phyloP scores from a whole-genome alignment of 2,888 invertebrate species.

The Tillus elongatus region DNA sequence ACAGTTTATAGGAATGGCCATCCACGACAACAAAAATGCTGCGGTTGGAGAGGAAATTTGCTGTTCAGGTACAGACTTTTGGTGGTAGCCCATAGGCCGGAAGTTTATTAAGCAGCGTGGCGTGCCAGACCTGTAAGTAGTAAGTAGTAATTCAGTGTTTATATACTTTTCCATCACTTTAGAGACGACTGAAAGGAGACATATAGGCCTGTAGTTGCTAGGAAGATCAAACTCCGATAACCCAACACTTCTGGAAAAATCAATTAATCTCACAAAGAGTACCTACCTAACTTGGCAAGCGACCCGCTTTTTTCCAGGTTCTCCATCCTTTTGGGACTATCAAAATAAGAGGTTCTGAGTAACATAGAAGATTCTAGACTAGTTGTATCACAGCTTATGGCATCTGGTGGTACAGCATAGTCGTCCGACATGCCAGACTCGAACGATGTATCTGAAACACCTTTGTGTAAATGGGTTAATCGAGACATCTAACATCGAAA shows the following conservation, averaged over 20 bases:
- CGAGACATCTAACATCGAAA: constrained; percentile 8
- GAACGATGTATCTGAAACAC: constrained; percentile 73
- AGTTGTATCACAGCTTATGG: constrained; percentile 70
- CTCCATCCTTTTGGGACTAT: constrained; percentile 57
- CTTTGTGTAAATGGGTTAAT: neutral
- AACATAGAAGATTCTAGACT: constrained; percentile 69
- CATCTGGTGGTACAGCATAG: constrained; percentile 94
- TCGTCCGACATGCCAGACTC: constrained; percentile 93
- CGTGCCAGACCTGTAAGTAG: too few relatives aligned
- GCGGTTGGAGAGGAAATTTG: too few relatives aligned
- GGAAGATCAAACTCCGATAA: too few relatives aligned
- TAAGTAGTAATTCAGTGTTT: constrained; percentile 43
- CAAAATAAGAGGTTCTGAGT: constrained; percentile 50
- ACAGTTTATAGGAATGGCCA: too few relatives aligned
- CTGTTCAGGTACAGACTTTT: too few relatives aligned
- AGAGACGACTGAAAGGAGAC: too few relatives aligned
- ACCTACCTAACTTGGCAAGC: constrained; percentile 39
- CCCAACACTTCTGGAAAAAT: too few relatives aligned
- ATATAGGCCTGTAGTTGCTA: too few relatives aligned
- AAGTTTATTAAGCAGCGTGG: too few relatives aligned
- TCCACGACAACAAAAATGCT: too few relatives aligned
- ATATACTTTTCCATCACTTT: too few relatives aligned
- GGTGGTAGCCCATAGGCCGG: too few relatives aligned
- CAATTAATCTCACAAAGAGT: neutral
- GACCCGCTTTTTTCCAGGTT: constrained; percentile 67